Conservation (phyloP, 1,140 invertebrate species). For the Varroa destructor region DNA sequence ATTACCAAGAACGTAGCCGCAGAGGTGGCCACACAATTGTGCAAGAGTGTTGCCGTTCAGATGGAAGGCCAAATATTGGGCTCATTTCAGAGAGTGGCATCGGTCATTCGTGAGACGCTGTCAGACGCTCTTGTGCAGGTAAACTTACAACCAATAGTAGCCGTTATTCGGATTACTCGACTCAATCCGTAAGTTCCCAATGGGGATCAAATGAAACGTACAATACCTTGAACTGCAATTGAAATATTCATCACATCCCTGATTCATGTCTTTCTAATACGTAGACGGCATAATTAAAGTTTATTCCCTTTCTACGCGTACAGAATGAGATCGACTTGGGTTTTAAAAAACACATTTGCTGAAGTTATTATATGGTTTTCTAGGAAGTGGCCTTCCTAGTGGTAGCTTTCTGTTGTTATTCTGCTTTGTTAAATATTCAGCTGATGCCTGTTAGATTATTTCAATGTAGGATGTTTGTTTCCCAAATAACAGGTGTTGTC, state of each 20-base stretch:
- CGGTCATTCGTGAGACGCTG: slow-evolving; percentile 38
- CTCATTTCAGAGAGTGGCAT: slow-evolving; percentile 36
- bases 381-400: too few relatives aligned
- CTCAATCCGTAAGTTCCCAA: background rate
- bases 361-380: too few relatives aligned
- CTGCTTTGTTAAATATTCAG: too few relatives aligned
- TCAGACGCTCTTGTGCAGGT: slow-evolving; percentile 40
- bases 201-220: background rate
- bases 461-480: too few relatives aligned
- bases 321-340: too few relatives aligned
- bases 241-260: too few relatives aligned
- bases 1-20: slow-evolving; percentile 95
- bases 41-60: slow-evolving; percentile 81
- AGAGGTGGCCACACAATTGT: slow-evolving; percentile 85
- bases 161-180: background rate
- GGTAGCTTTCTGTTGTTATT: too few relatives aligned
- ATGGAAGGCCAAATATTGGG: slow-evolving; percentile 58
- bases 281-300: too few relatives aligned
- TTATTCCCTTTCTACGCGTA: too few relatives aligned
- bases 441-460: too few relatives aligned
- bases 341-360: too few relatives aligned
- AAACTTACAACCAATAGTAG: background rate
- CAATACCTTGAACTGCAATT: too few relatives aligned
- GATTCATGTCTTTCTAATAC: background rate
- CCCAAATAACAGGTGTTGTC: slow-evolving; percentile 64